phyloP scores from a whole-genome alignment of 2,113 vertebrate genomes.

The Vimba vimba region DNA sequence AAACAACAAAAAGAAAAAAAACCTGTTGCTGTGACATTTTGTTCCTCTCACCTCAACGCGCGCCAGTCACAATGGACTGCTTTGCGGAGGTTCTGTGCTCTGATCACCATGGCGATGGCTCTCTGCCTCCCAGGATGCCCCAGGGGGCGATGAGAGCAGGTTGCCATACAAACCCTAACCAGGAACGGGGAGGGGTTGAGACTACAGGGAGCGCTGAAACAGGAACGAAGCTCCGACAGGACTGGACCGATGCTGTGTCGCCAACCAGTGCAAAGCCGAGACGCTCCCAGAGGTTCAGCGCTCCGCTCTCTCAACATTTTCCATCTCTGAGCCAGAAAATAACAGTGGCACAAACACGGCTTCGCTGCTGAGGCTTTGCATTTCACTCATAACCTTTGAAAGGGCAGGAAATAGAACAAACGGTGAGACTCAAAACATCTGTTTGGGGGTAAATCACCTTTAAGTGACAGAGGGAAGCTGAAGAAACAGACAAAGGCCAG shows the following conservation, averaged over 20 bases:
- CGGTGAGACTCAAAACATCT: slow-evolving; percentile 67
- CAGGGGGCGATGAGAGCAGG: slow-evolving; percentile 60
- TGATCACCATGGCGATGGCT: slow-evolving; percentile 80
- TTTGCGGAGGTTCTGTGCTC: slow-evolving; percentile 75
- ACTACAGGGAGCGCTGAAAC: slow-evolving; percentile 36
- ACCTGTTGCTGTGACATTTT: slow-evolving; percentile 82
- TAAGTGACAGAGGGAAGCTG: slow-evolving; percentile 67
- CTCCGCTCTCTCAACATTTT: slow-evolving; percentile 46
- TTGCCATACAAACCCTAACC: slow-evolving; percentile 64
- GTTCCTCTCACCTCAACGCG: slow-evolving; percentile 78
- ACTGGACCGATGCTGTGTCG: slow-evolving; percentile 52
- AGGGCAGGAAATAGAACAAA: slow-evolving; percentile 70
- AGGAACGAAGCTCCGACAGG: slow-evolving; percentile 57
- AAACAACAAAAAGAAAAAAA: slow-evolving; percentile 78
- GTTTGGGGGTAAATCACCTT: slow-evolving; percentile 74
- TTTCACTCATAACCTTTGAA: slow-evolving; percentile 72
- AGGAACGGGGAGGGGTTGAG: slow-evolving; percentile 36
- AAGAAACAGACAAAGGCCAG: slow-evolving; percentile 69
- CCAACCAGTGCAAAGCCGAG: slow-evolving; percentile 5
- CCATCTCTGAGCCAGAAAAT: slow-evolving; percentile 41
- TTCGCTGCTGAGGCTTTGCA: slow-evolving; percentile 3
- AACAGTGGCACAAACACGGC: slow-evolving; percentile 35
- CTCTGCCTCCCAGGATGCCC: slow-evolving; percentile 75
- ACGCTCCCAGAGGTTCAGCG: slow-evolving; percentile 39
- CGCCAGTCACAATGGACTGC: slow-evolving; percentile 76